Conservation (phyloP, 2,113 vertebrate genomes). For the Pollimyrus isidori region DNA sequence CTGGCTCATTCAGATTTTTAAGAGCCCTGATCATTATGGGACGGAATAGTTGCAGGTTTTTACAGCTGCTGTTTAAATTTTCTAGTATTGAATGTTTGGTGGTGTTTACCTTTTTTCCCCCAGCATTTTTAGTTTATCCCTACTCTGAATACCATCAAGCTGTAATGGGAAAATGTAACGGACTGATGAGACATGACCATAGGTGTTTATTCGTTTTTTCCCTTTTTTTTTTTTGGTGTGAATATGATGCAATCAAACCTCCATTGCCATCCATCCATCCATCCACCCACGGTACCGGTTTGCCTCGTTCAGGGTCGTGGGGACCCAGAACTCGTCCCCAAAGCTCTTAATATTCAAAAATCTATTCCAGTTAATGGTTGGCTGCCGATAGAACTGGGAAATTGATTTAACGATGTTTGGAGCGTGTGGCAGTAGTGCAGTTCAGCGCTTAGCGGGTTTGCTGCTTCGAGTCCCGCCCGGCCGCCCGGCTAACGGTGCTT, state of each 20-base stretch:
- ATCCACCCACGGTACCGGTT: background rate
- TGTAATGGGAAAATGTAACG: background rate
- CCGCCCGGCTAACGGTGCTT: background rate
- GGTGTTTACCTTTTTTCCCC: background rate
- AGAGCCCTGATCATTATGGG: background rate
- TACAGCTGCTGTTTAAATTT: background rate
- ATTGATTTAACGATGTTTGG: background rate
- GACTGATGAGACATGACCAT: background rate
- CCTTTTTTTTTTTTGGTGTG: background rate
- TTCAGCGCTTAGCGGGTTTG: background rate
- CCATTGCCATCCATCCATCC: background rate
- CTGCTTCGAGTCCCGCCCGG: background rate
- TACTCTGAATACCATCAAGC: background rate
- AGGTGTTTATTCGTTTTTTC: background rate
- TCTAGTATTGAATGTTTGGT: background rate
- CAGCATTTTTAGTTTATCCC: background rate
- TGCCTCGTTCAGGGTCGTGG: background rate
- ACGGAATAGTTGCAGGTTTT: background rate
- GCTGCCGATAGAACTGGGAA: background rate
- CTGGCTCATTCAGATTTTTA: background rate
- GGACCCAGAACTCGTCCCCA: background rate
- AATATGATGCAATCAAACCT: background rate
- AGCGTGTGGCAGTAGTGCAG: background rate
- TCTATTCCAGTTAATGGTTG: background rate
- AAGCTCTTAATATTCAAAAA: background rate